Conservation (phyloP, 2,888 invertebrate species). For the Parnassius smintheus region DNA sequence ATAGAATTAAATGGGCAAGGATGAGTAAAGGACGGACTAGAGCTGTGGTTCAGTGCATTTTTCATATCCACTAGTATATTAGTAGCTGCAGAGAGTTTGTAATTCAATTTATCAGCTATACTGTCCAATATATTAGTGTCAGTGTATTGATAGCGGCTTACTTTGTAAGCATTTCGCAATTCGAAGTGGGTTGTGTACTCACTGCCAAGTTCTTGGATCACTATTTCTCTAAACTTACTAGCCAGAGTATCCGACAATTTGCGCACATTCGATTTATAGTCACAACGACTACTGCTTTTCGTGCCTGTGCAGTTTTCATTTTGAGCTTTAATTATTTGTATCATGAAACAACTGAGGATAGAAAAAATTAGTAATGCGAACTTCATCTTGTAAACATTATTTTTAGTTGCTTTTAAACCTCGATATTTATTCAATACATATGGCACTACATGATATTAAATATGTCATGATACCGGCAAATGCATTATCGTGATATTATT, state of each 20-base stretch:
- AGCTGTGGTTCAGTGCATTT: constrained; percentile 56
- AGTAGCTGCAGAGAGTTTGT: constrained; percentile 64
- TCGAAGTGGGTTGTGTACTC: constrained; percentile 68
- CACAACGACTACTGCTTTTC: constrained; percentile 57
- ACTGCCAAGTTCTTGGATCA: constrained; percentile 67
- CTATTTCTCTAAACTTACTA: constrained; percentile 63
- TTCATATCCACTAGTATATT: constrained; percentile 68
- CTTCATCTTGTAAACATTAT: constrained; percentile 61
- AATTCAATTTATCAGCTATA: constrained; percentile 64
- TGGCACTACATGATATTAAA: constrained; percentile 5
- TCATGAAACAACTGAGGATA: constrained; percentile 50
- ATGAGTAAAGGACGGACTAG: constrained; percentile 72
- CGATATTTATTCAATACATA: constrained; percentile 23
- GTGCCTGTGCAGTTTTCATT: constrained; percentile 67
- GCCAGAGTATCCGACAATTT: constrained; percentile 60
- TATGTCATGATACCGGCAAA: constrained; percentile 7
- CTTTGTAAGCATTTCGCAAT: constrained; percentile 63
- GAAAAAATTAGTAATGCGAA: constrained; percentile 55
- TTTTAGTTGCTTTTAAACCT: constrained; percentile 31
- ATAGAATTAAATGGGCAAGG: constrained; percentile 76
- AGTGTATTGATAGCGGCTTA: constrained; percentile 55
- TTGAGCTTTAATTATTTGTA: constrained; percentile 50
- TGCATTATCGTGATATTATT: constrained; percentile 8
- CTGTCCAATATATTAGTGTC: constrained; percentile 57
- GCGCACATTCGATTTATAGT: constrained; percentile 62